Evolutionary conservation across 2,888 invertebrate species (phyloP), one percentile per base, ranked within the genome.

Genomic region (Tinea trinotella): DNA sequence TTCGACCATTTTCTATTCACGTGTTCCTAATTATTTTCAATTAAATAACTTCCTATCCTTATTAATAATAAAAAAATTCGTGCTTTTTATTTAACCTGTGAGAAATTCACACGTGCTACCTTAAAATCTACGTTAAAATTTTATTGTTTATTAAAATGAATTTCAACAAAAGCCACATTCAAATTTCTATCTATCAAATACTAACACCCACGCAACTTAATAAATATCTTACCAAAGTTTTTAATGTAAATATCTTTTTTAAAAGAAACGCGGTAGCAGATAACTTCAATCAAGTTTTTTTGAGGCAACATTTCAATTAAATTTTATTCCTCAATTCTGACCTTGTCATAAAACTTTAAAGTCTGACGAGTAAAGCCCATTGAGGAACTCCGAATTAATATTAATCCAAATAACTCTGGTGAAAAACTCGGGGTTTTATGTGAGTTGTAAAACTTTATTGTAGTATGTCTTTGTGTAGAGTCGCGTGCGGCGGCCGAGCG

Each of bases 391-490:
- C 75, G 84, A 78, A 84, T 84, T 82, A 83, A 85, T 84, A 85
- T 84, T 83, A 85, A 85, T 85, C 84, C 85, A 85, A 85, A 85
- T 85, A 85, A 84, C 78, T 83, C 34, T 53, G 85, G 83, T 83
- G 83, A 85, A 85, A 85, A 85, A 85, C 83, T 84, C 84, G 73
- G 83, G 83, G 79, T 85, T 85, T 85, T 85, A 85, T 85, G 79
- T 70, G 72, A 63, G 85, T 67, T 83, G 82, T 85, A 85, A 85
- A 85, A 79, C 75, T 85, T 85, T 85, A 85, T 85, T 78, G 76
- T 73, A 66, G 84, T 40, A 17, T 19, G 81, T 75, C 84, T 85
- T 85, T 85, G 84, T 85, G 80, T 80, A 70, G 71, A 76, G 75
- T 74, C 80, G 82, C 79, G 77, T 80, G 80, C 76, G 83, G 80